Percentiles rank a stretch among this genome's conserved stretches.
phyloP scores from a whole-genome alignment of 2,797 vertebrate species.

The Iguana delicatissima region DNA sequence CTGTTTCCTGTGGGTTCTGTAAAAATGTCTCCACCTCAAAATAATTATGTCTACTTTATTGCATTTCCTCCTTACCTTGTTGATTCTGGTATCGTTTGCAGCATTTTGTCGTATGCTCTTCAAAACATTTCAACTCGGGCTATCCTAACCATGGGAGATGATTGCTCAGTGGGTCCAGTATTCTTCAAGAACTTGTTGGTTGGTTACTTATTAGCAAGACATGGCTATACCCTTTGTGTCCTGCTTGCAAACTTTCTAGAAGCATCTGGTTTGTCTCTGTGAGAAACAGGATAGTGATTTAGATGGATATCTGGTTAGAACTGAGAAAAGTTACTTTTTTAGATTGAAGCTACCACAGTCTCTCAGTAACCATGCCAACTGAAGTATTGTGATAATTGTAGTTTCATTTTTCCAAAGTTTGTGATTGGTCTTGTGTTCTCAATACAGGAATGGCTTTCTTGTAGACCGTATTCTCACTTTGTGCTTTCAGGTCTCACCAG shows the following conservation, averaged over 20 bases:
- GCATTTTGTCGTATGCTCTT: neutral
- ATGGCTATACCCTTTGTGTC: neutral
- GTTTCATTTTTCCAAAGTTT: no score
- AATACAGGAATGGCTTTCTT: neutral
- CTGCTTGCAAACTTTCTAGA: neutral
- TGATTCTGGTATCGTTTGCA: neutral
- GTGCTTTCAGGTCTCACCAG: neutral
- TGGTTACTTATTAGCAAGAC: neutral
- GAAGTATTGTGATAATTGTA: no score
- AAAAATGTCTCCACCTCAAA: neutral
- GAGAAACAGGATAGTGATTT: neutral
- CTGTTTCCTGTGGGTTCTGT: neutral
- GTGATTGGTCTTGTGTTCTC: neutral
- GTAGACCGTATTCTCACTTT: neutral
- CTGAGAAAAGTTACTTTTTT: no score
- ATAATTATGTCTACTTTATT: neutral
- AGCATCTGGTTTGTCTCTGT: neutral
- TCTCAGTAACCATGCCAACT: no score
- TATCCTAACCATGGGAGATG: neutral
- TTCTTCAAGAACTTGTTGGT: neutral
- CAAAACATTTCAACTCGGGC: neutral
- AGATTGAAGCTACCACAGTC: neutral
- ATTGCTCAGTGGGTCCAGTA: neutral
- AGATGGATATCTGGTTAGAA: neutral
- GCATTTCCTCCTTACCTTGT: neutral